Percentiles rank a stretch among this genome's conserved stretches.
Conservation (phyloP, 1,140 invertebrate species). For the Cotesia chilonis region DNA sequence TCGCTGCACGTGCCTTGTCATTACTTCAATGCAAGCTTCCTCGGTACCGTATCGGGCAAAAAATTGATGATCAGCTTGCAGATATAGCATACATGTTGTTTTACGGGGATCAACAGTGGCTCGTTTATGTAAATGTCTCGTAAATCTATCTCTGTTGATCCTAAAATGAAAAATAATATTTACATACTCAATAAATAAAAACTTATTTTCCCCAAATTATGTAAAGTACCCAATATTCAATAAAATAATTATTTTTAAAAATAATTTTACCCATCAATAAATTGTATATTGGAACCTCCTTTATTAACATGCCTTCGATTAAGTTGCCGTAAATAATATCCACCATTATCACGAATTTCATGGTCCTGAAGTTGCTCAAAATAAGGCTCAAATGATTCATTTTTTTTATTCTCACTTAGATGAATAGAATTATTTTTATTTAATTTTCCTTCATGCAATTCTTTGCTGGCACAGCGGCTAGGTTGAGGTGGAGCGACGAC, state of each 20-base stretch:
- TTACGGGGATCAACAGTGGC: conserved; percentile 80
- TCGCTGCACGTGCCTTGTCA: conserved; percentile 92
- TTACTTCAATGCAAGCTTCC: conserved; percentile 93
- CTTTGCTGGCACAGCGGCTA: conserved; percentile 67
- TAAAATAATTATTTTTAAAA: too few species aligned
- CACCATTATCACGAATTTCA: conserved; percentile 52
- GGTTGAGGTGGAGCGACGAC: conserved; percentile 72
- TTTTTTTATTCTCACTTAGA: conserved; percentile 47
- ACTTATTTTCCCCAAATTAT: too few species aligned
- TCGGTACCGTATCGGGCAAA: conserved; percentile 91
- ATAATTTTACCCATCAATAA: conserved; percentile 41
- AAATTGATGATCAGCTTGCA: conserved; percentile 95
- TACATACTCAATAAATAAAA: too few species aligned
- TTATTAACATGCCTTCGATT: conserved; percentile 40
- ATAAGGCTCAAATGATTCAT: conserved; percentile 52
- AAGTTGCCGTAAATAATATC: conserved; percentile 57
- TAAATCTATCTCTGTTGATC: conserved; percentile 55
- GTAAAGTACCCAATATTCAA: too few species aligned
- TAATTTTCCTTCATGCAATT: conserved; percentile 53
- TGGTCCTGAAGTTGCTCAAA: conserved; percentile 61
- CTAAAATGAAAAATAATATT: conserved; percentile 37
- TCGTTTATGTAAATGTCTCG: conserved; percentile 74
- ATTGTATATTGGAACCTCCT: conserved; percentile 42
- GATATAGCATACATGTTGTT: conserved; percentile 89
- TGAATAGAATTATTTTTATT: conserved; percentile 43